phyloP scores from a whole-genome alignment of 37 sponge, comb jelly and placozoan species.

The Bolinopsis microptera region DNA sequence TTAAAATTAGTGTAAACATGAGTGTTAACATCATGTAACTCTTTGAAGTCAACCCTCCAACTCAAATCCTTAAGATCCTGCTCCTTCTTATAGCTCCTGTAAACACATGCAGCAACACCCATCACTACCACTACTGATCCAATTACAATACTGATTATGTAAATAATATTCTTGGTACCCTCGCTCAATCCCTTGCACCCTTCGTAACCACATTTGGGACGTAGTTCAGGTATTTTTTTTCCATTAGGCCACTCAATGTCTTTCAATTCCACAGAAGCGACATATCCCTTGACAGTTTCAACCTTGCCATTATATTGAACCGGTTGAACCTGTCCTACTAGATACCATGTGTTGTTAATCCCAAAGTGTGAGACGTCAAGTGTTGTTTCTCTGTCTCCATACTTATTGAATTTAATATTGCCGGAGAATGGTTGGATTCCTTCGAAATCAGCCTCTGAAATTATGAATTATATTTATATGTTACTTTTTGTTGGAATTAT shows the following conservation, averaged over 20 bases:
- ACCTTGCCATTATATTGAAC: background rate
- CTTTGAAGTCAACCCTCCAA: background rate
- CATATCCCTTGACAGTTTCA: background rate
- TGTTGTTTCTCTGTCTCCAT: background rate
- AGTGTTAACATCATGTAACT: background rate
- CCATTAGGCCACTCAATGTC: background rate
- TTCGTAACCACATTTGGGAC: constrained; percentile 3
- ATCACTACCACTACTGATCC: background rate
- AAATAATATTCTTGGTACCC: background rate
- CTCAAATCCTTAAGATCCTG: constrained; percentile 1
- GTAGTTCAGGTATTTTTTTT: background rate
- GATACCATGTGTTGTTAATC: background rate
- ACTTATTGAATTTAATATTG: background rate
- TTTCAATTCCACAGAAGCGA: background rate
- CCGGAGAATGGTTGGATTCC: constrained; percentile 5
- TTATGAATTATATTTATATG: no score
- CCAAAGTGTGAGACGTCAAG: background rate
- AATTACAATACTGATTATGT: background rate
- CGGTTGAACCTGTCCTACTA: background rate
- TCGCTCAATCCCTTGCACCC: background rate
- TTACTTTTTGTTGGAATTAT: no score
- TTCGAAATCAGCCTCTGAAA: background rate
- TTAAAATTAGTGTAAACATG: no score
- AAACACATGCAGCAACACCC: background rate
- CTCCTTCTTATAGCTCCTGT: background rate